phyloP scores from a whole-genome alignment of 1,140 invertebrate genomes.

The Camponotus vicinus region DNA sequence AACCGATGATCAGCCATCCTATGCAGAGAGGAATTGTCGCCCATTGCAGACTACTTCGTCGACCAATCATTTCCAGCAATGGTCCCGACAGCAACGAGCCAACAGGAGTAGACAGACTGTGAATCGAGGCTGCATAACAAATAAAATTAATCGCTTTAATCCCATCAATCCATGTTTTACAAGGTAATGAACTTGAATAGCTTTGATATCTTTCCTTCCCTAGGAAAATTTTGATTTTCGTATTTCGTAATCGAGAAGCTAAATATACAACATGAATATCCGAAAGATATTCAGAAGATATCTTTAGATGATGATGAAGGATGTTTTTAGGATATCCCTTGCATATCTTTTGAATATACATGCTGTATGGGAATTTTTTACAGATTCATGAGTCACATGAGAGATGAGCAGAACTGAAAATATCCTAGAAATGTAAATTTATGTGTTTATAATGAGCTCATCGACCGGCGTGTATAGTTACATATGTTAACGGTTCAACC shows the following conservation, averaged over 20 bases:
- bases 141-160: constrained; percentile 32
- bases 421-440: neutral
- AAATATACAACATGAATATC: no score
- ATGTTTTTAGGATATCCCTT: no score
- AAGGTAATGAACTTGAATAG: neutral
- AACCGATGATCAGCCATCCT: constrained; percentile 89
- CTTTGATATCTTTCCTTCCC: neutral
- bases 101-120: constrained; percentile 89
- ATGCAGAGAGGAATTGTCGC: constrained; percentile 87
- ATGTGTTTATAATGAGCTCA: constrained; percentile 5
- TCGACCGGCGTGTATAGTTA: neutral
- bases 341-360: no score
- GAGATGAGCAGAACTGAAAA: neutral
- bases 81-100: constrained; percentile 89
- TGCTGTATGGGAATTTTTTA: neutral
- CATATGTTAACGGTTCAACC: no score
- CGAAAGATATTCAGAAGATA: no score
- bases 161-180: neutral
- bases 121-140: constrained; percentile 88
- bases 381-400: neutral
- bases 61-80: constrained; percentile 88
- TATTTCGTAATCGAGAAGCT: neutral
- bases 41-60: constrained; percentile 87
- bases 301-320: no score
- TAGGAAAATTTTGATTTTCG: neutral